These are phyloP conservation scores for Aculops lycopersici DNA, from an alignment of 1,140 invertebrate species.

Conservation along the genomic window DNA sequence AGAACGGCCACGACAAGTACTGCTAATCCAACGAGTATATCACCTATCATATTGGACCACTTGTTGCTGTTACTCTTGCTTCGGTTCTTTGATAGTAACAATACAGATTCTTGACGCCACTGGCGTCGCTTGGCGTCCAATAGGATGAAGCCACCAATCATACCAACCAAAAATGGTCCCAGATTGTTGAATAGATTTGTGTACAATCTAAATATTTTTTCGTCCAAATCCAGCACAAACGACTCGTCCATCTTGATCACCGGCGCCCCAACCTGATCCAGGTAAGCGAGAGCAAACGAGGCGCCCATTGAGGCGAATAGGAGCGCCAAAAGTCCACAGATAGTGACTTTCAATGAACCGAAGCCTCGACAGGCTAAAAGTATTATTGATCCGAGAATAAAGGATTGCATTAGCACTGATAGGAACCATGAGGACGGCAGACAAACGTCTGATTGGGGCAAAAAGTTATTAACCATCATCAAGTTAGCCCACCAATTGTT, in stretches of 20 bases:
- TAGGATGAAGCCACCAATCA: not conserved
- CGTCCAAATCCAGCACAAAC: not conserved
- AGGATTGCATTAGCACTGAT: not conserved
- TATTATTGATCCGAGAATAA: not conserved
- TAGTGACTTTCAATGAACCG: not conserved
- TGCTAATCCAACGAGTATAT: not conserved
- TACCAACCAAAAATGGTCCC: not conserved
- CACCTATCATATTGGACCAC: not conserved
- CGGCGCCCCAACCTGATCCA: not conserved
- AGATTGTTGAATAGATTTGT: not conserved
- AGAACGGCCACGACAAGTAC: not conserved
- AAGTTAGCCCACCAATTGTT: constrained; percentile 12
- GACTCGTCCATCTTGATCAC: not conserved
- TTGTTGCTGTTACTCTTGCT: not conserved
- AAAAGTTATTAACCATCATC: constrained; percentile 9
- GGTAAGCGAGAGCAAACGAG: not conserved
- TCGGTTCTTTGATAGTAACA: not conserved
- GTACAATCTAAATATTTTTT: not conserved
- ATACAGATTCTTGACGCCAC: not conserved
- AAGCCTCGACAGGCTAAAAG: not conserved
- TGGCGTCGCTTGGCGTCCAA: no score
- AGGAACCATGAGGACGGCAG: not conserved
- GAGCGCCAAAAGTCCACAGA: not conserved
- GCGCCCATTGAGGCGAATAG: not conserved
- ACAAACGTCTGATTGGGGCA: not conserved